Evolutionary conservation across 2,888 invertebrate species (phyloP).

Genomic region (Sphaerophoria rueppellii): DNA sequence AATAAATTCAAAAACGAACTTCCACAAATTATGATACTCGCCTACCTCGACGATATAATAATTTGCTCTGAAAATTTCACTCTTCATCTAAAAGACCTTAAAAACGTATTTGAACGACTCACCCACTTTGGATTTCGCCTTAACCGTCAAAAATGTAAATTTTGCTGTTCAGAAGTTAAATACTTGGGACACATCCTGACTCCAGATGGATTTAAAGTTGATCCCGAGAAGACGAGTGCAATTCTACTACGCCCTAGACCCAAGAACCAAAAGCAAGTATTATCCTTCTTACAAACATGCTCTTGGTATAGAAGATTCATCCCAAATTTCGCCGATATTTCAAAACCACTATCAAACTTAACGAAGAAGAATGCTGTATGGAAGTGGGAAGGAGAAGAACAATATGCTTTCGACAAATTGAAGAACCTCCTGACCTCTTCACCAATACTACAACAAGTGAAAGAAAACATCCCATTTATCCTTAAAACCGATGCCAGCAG

Average conservation of each 20-base stretch:
- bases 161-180: slow-evolving; percentile 19
- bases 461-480: background rate
- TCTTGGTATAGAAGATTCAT: slow-evolving; percentile 77
- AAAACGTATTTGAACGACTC: too few species aligned
- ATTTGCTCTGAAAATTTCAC: background rate
- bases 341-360: slow-evolving; percentile 74
- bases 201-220: background rate
- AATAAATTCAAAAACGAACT: background rate
- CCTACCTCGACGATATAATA: slow-evolving; percentile 7
- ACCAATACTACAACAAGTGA: background rate
- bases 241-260: background rate
- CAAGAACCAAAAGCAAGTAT: slow-evolving; percentile 70
- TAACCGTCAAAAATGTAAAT: background rate
- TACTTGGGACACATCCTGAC: slow-evolving; percentile 36
- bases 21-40: slow-evolving; percentile 69
- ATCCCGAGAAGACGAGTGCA: background rate
- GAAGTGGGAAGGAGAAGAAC: slow-evolving; percentile 41
- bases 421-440: background rate
- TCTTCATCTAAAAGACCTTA: too few species aligned
- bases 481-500: too few species aligned
- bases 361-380: slow-evolving; percentile 58
- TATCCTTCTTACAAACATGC: slow-evolving; percentile 75
- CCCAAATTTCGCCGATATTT: slow-evolving; percentile 76
- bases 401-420: slow-evolving; percentile 26
- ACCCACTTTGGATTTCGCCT: too few species aligned